A percentile compares a stretch with the other conserved stretches of the same genome.
These are phyloP conservation scores for Lasioglossum baleicum DNA, from an alignment of 1,140 invertebrate species.

Conservation along the genomic window DNA sequence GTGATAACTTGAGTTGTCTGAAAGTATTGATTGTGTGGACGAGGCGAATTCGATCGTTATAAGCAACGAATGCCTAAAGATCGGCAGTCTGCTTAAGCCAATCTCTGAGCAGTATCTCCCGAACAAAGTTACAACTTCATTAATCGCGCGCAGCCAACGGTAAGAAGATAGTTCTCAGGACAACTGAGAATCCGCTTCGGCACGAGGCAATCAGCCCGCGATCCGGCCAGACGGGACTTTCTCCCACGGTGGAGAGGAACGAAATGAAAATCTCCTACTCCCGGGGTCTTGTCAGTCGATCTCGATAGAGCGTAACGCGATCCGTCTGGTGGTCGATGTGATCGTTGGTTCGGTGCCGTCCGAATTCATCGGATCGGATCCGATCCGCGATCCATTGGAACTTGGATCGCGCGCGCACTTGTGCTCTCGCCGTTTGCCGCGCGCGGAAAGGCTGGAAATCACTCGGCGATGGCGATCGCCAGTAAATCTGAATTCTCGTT, in stretches of 20 bases:
- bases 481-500: constrained; percentile 62
- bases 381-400: background rate
- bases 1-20: no score
- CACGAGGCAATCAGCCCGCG: background rate
- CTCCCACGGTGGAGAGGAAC: constrained; percentile 27
- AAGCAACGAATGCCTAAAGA: no score
- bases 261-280: constrained; percentile 24
- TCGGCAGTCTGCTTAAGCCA: no score
- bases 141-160: background rate
- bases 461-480: constrained; percentile 8
- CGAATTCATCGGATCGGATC: background rate
- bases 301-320: constrained; percentile 13
- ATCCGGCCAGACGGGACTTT: constrained; percentile 13
- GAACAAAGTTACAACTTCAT: no score
- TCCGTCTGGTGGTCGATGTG: background rate
- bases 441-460: background rate
- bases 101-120: no score
- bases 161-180: constrained; percentile 2
- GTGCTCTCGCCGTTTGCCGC: no score
- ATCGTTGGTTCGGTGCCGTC: background rate
- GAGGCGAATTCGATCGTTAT: no score
- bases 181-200: background rate
- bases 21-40: no score
- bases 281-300: constrained; percentile 1
- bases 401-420: background rate